A percentile compares a stretch with the other conserved stretches of the same genome.
phyloP scores from a whole-genome alignment of 2,113 vertebrate genomes.

The Tachysurus fulvidraco region DNA sequence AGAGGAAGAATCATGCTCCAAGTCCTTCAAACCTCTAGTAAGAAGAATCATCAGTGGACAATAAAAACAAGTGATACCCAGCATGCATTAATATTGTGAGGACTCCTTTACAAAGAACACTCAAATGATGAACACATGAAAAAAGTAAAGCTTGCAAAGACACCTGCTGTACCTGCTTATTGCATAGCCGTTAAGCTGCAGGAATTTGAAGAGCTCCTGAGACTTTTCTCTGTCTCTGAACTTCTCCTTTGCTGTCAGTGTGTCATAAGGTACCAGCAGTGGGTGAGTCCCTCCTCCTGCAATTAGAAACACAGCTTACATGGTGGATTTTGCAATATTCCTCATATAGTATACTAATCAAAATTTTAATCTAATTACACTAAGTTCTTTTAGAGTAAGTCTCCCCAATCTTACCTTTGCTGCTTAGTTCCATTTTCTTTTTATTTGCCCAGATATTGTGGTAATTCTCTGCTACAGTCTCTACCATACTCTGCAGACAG shows the following conservation, averaged over 20 bases:
- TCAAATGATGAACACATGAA: neutral
- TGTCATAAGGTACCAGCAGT: constrained; percentile 94
- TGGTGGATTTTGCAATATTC: neutral
- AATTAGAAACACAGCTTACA: constrained; percentile 20
- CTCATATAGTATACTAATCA: neutral
- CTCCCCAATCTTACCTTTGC: constrained; percentile 77
- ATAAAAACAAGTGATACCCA: neutral
- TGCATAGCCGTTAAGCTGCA: constrained; percentile 86
- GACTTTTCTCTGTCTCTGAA: constrained; percentile 92
- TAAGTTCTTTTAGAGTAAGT: no score
- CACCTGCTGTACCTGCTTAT: constrained; percentile 68
- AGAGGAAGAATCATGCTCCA: constrained; percentile 88
- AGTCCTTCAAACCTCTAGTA: constrained; percentile 82
- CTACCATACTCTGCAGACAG: constrained; percentile 85
- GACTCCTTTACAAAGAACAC: neutral
- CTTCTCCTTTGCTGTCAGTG: constrained; percentile 96
- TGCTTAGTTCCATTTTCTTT: constrained; percentile 89
- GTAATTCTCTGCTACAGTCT: constrained; percentile 95
- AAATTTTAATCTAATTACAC: no score
- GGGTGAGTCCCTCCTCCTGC: constrained; percentile 91
- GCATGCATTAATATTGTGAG: neutral
- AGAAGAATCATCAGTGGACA: neutral
- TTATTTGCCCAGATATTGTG: constrained; percentile 99
- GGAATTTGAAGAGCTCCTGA: constrained; percentile 93
- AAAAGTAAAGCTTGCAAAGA: neutral